Conservation (phyloP, 1,140 invertebrate species). For the Drosophila pseudoobscura region DNA sequence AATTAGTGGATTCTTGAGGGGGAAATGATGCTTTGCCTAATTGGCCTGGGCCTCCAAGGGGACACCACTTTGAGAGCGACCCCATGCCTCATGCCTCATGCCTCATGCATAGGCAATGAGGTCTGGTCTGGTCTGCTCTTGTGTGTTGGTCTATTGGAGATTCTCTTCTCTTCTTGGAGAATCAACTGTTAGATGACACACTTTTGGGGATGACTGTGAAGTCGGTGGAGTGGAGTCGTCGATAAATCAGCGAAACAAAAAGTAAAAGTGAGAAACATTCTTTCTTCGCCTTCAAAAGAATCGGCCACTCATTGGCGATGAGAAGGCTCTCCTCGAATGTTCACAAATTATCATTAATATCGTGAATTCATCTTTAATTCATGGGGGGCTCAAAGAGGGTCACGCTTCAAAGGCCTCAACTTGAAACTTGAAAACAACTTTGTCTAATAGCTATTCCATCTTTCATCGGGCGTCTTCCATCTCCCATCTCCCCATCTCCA, state of each 20-base stretch:
- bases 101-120: slow-evolving; percentile 41
- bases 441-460: slow-evolving; percentile 5
- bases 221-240: slow-evolving; percentile 11
- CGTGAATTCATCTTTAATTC: slow-evolving; percentile 41
- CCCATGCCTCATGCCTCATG: too few relatives aligned
- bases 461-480: too few relatives aligned
- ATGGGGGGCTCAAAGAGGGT: slow-evolving; percentile 40
- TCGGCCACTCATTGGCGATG: slow-evolving; percentile 39
- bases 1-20: slow-evolving; percentile 32
- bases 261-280: slow-evolving; percentile 56
- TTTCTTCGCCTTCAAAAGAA: slow-evolving; percentile 30
- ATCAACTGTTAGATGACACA: slow-evolving; percentile 56
- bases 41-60: slow-evolving; percentile 22
- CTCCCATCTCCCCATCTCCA: not conserved
- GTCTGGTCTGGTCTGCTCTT: slow-evolving; percentile 9
- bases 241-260: slow-evolving; percentile 49
- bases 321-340: slow-evolving; percentile 8
- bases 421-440: slow-evolving; percentile 4
- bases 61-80: not conserved
- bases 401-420: slow-evolving; percentile 22
- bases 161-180: slow-evolving; percentile 32
- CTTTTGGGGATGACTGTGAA: slow-evolving; percentile 21
- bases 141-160: slow-evolving; percentile 6
- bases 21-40: slow-evolving; percentile 46
- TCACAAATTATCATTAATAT: slow-evolving; percentile 46